Base-by-base conservation (phyloP, 2,113 vertebrate genomes). In the Phocoena sinus region DNA sequence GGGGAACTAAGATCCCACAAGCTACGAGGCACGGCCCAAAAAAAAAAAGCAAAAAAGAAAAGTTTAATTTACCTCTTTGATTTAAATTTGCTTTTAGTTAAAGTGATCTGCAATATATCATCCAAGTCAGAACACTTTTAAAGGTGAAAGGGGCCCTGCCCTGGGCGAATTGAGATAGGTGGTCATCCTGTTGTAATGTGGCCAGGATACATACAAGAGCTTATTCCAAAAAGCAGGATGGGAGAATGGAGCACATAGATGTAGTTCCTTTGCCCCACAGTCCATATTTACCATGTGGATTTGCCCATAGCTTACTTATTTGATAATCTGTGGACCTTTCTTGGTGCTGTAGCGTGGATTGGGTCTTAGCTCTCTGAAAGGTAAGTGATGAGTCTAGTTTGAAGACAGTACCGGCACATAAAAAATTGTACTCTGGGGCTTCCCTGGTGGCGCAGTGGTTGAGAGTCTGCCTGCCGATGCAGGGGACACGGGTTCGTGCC, bases 1-100 rank as follows among this genome's bases (percentile, higher is more conserved):
- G 20, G 56, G 18, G 56, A 58, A 8, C 18, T 58, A 21, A 58
- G 56, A 58, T 58, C 56, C 6, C 2, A 6, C 20, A 58, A 21
- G 56, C 56, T 20, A 58, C 20, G 2, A 58, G 56, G 18, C 20
- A 20, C 7, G 0, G 56, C 53, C 53, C 17, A 20, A 56, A 56
- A 56, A 8, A 56, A 21, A 20, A 56, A 56, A 20, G 53, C 1
- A 20, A 20, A 20, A 68, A 79, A 31, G 28, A 74, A 81, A 87
- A 89, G 26, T 84, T 65, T 73, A 18, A 62, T 84, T 89, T 56
- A 56, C 41, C n/a, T 67, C 36, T 94, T 62, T 80, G 44, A 28
- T 93, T 93, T 95, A 38, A 87, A 71, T 96, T 93, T 93, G 12
- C 60, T 83, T 62, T 91, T 93, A 65, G 70, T 36, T 91, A n/a